Conservation (phyloP, 2,888 invertebrate species). For the Saturnia pavonia region DNA sequence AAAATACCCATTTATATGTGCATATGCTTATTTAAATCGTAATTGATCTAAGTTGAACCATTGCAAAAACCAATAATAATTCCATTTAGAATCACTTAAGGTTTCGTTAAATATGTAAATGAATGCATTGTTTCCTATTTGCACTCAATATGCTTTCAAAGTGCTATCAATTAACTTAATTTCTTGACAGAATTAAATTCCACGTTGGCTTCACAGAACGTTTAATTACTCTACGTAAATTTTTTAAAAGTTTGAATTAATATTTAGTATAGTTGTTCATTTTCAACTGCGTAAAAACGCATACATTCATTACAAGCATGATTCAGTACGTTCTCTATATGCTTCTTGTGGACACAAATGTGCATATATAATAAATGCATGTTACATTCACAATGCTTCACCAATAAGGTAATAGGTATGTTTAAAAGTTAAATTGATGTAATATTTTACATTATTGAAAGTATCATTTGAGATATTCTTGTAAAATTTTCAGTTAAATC, state of each 20-base stretch:
- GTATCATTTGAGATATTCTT: background rate
- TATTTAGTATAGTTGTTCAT: background rate
- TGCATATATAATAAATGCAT: background rate
- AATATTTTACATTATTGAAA: background rate
- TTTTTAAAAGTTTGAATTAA: background rate
- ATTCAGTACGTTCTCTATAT: constrained; percentile 31
- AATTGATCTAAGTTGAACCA: background rate
- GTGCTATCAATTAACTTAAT: background rate
- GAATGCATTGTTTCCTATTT: background rate
- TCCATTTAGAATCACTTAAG: background rate
- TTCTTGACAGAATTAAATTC: background rate
- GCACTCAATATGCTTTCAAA: background rate
- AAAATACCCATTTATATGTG: background rate
- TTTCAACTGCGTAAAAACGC: background rate
- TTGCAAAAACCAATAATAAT: background rate
- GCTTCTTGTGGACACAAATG: constrained; percentile 28
- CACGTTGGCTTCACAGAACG: background rate
- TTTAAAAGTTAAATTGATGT: background rate
- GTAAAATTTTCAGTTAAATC: background rate
- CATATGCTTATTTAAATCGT: background rate
- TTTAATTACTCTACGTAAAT: background rate
- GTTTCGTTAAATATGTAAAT: background rate
- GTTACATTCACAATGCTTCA: background rate
- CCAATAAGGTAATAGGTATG: background rate
- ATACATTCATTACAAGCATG: constrained; percentile 18